phyloP scores from a whole-genome alignment of 2,797 vertebrate genomes.

The Adrianichthys oophorus region DNA sequence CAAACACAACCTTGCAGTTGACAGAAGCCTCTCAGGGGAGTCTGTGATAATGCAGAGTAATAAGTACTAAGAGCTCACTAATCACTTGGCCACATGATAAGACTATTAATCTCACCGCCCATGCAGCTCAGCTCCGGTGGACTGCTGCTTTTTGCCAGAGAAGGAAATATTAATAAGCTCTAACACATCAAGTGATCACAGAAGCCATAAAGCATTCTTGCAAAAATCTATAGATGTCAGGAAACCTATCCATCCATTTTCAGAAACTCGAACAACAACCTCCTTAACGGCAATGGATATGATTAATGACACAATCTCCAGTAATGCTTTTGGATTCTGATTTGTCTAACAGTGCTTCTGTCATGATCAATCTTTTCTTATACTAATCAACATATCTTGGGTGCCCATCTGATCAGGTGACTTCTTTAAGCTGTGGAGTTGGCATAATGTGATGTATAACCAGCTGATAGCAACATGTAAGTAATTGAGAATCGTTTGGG shows the following conservation, averaged over 20 bases:
- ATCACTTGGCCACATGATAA: slow-evolving; percentile 81
- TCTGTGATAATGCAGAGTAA: slow-evolving; percentile 81
- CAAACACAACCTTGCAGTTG: slow-evolving; percentile 72
- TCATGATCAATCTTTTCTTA: slow-evolving; percentile 59
- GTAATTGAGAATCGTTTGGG: slow-evolving; percentile 20
- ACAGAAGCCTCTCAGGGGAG: slow-evolving; percentile 76
- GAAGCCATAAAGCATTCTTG: slow-evolving; percentile 62
- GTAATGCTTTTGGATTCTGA: slow-evolving; percentile 53
- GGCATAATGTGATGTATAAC: slow-evolving; percentile 29
- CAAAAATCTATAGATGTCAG: slow-evolving; percentile 69
- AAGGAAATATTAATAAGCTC: slow-evolving; percentile 67
- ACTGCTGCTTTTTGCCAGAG: slow-evolving; percentile 62
- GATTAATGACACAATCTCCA: slow-evolving; percentile 61
- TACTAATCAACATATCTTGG: slow-evolving; percentile 56
- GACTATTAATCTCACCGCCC: slow-evolving; percentile 79
- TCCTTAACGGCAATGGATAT: slow-evolving; percentile 51
- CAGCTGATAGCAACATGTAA: slow-evolving; percentile 25
- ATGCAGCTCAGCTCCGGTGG: slow-evolving; percentile 58
- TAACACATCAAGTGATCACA: slow-evolving; percentile 56
- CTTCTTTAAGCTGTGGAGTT: slow-evolving; percentile 25
- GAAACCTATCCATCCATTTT: slow-evolving; percentile 51
- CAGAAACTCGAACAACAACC: slow-evolving; percentile 53
- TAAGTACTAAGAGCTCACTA: slow-evolving; percentile 83
- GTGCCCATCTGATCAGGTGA: slow-evolving; percentile 45
- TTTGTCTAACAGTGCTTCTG: slow-evolving; percentile 39